These are phyloP conservation scores for Heliconius sara DNA, from an alignment of 2,888 invertebrate genomes.

Conservation along the genomic window DNA sequence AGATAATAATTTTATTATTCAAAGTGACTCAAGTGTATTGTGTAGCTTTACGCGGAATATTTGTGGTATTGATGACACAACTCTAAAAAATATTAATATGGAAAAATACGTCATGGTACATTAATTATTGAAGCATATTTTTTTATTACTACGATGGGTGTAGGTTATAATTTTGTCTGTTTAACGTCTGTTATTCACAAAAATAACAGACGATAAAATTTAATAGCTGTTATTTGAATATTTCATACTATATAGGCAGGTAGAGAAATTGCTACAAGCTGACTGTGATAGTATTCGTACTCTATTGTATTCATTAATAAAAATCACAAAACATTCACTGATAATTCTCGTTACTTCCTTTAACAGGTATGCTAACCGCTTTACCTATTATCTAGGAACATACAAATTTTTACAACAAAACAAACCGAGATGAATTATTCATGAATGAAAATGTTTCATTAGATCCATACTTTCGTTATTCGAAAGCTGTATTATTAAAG, in stretches of 20 bases:
- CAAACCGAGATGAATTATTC: neutral
- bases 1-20: neutral
- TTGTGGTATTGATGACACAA: neutral
- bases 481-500: conserved; percentile 1
- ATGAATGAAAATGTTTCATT: conserved; percentile 1
- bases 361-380: neutral
- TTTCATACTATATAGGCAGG: too few relatives aligned
- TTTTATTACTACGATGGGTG: too few relatives aligned
- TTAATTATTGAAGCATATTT: too few relatives aligned
- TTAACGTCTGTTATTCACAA: too few relatives aligned
- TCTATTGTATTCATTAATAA: too few relatives aligned
- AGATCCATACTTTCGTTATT: neutral
- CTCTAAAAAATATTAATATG: neutral
- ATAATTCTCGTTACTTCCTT: neutral
- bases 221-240: too few relatives aligned
- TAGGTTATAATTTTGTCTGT: too few relatives aligned
- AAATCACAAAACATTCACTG: too few relatives aligned
- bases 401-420: neutral
- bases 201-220: too few relatives aligned
- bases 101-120: neutral
- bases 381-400: neutral
- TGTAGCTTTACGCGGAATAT: neutral
- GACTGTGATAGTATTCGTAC: too few relatives aligned
- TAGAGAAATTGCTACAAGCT: too few relatives aligned
- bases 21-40: neutral